These are phyloP conservation scores for Rugalucina vietnamica DNA, from an alignment of 2,888 invertebrate genomes.

Conservation along the genomic window DNA sequence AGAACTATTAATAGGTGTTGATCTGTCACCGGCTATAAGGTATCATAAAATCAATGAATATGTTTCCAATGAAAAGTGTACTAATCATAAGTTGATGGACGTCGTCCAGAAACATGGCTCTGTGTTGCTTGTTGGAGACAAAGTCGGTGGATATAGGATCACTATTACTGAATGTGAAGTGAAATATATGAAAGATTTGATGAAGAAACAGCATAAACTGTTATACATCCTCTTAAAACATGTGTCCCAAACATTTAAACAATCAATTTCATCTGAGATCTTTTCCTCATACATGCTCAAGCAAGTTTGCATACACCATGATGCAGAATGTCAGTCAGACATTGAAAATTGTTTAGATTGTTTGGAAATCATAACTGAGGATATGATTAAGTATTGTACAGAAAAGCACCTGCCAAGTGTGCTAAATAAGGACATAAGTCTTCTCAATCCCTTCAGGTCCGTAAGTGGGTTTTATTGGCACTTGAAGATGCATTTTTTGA, in stretches of 20 bases:
- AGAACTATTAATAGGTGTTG: not conserved
- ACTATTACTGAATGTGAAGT: not conserved
- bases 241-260: not conserved
- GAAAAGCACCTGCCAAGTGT: not conserved
- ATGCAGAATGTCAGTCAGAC: not conserved
- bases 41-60: not conserved
- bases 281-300: conserved; percentile 1
- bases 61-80: not conserved
- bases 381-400: not conserved
- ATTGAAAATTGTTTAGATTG: not conserved
- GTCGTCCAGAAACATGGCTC: not conserved
- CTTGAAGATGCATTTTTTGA: not conserved
- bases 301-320: not conserved
- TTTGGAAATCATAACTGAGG: not conserved
- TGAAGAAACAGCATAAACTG: not conserved
- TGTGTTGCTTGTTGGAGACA: not conserved
- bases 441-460: not conserved
- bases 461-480: not conserved
- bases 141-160: not conserved
- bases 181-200: not conserved
- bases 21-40: not conserved
- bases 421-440: not conserved
- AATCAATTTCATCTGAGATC: not conserved
- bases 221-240: not conserved
- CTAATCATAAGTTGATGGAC: not conserved